Base-by-base conservation (phyloP, 2,113 vertebrate species). In the Psettodes erumei region DNA sequence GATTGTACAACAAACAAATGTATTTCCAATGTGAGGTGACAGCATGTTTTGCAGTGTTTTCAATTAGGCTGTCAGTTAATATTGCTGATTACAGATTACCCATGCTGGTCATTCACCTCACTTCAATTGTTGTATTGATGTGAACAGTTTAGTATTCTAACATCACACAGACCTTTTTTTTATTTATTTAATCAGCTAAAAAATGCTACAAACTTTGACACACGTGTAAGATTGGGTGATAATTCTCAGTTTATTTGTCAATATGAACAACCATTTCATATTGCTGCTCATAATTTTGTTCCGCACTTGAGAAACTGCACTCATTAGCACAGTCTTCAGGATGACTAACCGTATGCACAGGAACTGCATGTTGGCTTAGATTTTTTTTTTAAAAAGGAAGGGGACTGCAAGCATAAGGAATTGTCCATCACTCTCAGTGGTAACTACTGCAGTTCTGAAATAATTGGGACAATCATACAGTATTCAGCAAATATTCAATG, bases 81-180 rank as follows among this genome's bases (percentile, higher is more conserved):
- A n/a, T 21, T 33, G 19, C 13, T 33, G 50, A 50, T 42, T 32
- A 40, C 19, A 63, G 40, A 35, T n/a, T n/a, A n/a, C n/a, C n/a
- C n/a, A n/a, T n/a, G n/a, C n/a, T 47, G 47, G 21, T 9, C 16
- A 27, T 11, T 72, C 23, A 37, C 4, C 32, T 25, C 9, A 53
- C 7, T 54, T 54, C 4, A 8, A 1, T 32, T 30, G 18, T 38
- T 2, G 8, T 8, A 64, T 23, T 53, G 54, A 45, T 15, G 30
- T 53, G 18, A 35, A 45, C 8, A 72, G 60, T 33, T 64, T 56
- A 58, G 32, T 51, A 12, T 40, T 60, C 19, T 13, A 13, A 47
- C 45, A 27, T 42, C 18, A 13, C 16, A 35, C 27, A 7, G 1
- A n/a, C 2, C 28, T 16, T 64, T 74, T 47, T 32, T 45, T 38